A percentile compares a stretch with the other conserved stretches of the same genome.
phyloP scores from a whole-genome alignment of 2,888 invertebrate species.

The Aspidiotus rigidus region DNA sequence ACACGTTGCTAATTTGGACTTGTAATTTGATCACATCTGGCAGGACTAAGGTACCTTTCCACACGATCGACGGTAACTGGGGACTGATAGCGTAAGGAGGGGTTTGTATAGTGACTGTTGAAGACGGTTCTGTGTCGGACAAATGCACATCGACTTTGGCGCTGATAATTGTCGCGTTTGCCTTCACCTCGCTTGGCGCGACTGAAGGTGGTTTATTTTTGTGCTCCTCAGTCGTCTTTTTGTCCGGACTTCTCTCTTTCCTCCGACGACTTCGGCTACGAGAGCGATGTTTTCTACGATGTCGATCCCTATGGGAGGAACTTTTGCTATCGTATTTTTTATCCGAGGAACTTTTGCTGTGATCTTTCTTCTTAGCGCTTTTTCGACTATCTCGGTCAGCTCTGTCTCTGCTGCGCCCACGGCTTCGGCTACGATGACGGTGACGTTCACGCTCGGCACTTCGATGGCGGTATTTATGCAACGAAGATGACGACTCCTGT shows the following conservation, averaged over 20 bases:
- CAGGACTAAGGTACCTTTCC: constrained; percentile 82
- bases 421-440: constrained; percentile 34
- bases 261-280: not conserved
- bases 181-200: no score
- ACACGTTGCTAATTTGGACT: constrained; percentile 69
- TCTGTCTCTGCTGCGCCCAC: constrained; percentile 33
- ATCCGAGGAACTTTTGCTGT: constrained; percentile 32
- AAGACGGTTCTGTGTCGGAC: constrained; percentile 65
- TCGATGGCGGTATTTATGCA: not conserved
- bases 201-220: no score
- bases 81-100: constrained; percentile 37
- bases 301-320: constrained; percentile 24
- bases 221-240: no score
- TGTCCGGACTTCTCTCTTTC: not conserved
- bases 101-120: constrained; percentile 59
- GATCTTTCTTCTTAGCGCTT: constrained; percentile 17
- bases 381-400: constrained; percentile 35
- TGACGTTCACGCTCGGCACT: not conserved
- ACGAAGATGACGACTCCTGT: not conserved
- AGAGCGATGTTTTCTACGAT: constrained; percentile 36
- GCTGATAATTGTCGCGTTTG: constrained; percentile 4
- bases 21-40: constrained; percentile 82
- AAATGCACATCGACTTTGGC: constrained; percentile 36
- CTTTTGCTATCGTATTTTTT: not conserved
- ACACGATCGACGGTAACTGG: constrained; percentile 48